Base-by-base conservation (phyloP, 2,797 vertebrate species). In the Alectoris magna region DNA sequence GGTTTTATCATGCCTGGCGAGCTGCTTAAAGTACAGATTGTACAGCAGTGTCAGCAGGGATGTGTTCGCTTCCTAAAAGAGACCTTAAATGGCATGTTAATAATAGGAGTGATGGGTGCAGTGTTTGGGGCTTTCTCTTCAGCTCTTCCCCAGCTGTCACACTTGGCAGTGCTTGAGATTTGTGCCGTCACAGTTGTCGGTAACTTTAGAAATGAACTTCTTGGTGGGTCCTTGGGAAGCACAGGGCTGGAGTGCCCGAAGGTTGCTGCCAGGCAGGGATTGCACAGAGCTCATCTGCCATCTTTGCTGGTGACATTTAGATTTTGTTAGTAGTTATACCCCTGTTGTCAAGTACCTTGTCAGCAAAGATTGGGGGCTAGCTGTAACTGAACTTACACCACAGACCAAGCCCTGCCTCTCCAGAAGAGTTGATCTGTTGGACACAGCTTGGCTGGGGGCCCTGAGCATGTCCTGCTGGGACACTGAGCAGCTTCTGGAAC, bases 261-360 rank as follows among this genome's bases (percentile, higher is more conserved):
- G 27, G 2, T 22, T 63, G 22, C 1, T 1, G 18, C 14, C 22
- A 14, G 22, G 34, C 7, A 15, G 74, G 77, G 84, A 56, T 41
- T 36, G 69, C 24, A 1, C 64, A 18, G 71, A 46, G 77, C 38
- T 69, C 8, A 6, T 11, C 55, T 66, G 59, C 43, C 16, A 18
- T 6, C 71, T 44, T 14, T 27, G 36, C 48, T 64, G 72, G 22
- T 67, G 66, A 10, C 11, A 21, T 34, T 5, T 6, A 11, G 34
- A 19, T 14, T 36, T 58, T 15, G 27, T 55, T 48, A 7, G n/a
- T 8, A 17, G 67, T 58, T 44, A 2, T 13, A 39, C 11, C 22
- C 29, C 9, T 2, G 0, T 11, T 31, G n/a, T 41, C 26, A 15
- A 16, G 19, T 2, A 9, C 0, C 1, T 11, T 8, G 8, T 39